Base-by-base conservation (phyloP, 2,113 vertebrate genomes). In the Coturnix japonica region DNA sequence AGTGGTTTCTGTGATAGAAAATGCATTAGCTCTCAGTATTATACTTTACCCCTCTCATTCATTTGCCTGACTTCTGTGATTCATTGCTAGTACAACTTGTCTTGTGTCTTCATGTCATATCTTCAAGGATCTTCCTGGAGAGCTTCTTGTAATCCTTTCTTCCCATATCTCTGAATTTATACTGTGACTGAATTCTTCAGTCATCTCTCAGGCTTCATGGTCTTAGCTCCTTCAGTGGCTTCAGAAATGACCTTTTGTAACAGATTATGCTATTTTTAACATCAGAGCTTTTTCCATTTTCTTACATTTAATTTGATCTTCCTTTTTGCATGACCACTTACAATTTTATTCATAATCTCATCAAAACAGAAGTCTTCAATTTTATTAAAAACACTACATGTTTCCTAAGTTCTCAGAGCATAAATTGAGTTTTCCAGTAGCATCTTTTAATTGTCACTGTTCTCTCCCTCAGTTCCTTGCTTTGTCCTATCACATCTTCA, bases 191-290 rank as follows among this genome's bases (percentile, higher is more conserved):
- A 86, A 73, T 83, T 90, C 69, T 86, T 94, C 65, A 70, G 16
- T 93, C 56, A 51, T 64, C 54, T 83, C 23, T 91, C 28, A 37
- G 22, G 60, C 14, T 91, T 88, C 46, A 70, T 77, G 72, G 76
- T 49, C 43, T 85, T 63, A 23, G 0, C 51, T 90, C 46, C 31
- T 89, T 76, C 43, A 85, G 65, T 85, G 51, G 11, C 22, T 87
- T 91, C 33, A 85, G 51, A 83, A 78, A 65, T 77, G 47, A 74
- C 13, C 72, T 87, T 83, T 74, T 74, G 43, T 90, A 91, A 60
- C 35, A 81, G 30, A 30, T 84, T 60, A 43, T 89, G 56, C 93
- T 23, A 66, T 47, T 93, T 92, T 83, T 3, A 3, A 67, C 23
- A 43, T 61, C 74, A 89, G 61, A 93, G 4, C 47, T 33, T 64